Conservation (phyloP, 2,797 vertebrate genomes). For the Myotis planiceps region DNA sequence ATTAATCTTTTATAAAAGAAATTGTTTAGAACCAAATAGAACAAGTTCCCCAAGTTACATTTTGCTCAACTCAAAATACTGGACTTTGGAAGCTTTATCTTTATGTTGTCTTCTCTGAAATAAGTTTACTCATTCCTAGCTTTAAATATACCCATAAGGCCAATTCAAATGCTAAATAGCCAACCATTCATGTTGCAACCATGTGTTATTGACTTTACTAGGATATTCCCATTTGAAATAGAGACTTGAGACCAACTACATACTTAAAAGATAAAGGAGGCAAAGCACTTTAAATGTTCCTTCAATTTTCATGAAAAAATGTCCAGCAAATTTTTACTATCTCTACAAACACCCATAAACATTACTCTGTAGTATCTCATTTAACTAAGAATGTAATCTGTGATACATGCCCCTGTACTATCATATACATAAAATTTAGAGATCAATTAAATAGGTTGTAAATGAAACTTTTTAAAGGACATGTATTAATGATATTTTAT, state of each 20-base stretch:
- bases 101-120: constrained; percentile 10
- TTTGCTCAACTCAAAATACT: background rate
- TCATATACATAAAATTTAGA: constrained; percentile 35
- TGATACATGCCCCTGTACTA: background rate
- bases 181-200: background rate
- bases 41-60: background rate
- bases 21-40: background rate
- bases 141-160: background rate
- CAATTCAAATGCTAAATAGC: background rate
- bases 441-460: constrained; percentile 11
- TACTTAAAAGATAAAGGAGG: background rate
- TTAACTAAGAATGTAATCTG: background rate
- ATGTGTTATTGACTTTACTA: background rate
- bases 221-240: background rate
- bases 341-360: constrained; percentile 17
- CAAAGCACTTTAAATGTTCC: background rate
- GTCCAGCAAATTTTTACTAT: background rate
- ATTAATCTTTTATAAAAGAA: background rate
- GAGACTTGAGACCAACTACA: background rate
- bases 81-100: background rate
- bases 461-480: constrained; percentile 21
- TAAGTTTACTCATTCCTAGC: background rate
- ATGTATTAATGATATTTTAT: constrained; percentile 9
- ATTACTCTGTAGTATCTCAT: background rate
- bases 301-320: constrained; percentile 2